Conservation (phyloP, 2,113 vertebrate genomes). For the Nothobranchius kuhntae region DNA sequence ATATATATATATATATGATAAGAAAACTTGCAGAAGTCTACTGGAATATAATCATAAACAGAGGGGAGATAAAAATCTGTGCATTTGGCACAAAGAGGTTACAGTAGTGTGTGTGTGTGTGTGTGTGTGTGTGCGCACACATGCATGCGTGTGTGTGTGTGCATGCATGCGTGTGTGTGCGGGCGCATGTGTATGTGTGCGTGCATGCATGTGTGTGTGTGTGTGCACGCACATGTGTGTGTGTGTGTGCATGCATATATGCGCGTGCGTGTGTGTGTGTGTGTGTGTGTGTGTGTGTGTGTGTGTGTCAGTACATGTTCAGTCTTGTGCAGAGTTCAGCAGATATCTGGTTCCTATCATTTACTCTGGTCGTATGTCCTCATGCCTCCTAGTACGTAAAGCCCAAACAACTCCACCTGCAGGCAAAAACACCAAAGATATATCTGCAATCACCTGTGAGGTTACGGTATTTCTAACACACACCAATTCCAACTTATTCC, state of each 20-base stretch:
- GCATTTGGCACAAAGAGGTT: constrained; percentile 23
- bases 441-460: constrained; percentile 40
- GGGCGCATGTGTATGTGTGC: too few relatives aligned
- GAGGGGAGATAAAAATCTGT: constrained; percentile 30
- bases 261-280: not conserved
- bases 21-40: constrained; percentile 21
- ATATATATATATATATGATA: constrained; percentile 2
- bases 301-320: constrained; percentile 42
- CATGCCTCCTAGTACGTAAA: constrained; percentile 43
- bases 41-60: constrained; percentile 27
- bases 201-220: too few relatives aligned
- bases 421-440: constrained; percentile 51
- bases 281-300: constrained; percentile 12
- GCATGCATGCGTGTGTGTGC: not conserved
- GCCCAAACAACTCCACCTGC: constrained; percentile 23
- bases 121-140: not conserved
- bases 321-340: constrained; percentile 59
- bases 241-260: not conserved
- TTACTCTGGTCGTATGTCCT: constrained; percentile 28
- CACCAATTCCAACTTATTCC: constrained; percentile 4
- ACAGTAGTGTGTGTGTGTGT: constrained; percentile 27
- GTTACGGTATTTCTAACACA: not conserved
- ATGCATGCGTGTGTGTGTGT: constrained; percentile 14
- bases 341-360: constrained; percentile 60
- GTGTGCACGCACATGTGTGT: not conserved